phyloP scores from a whole-genome alignment of 2,113 vertebrate genomes.

The Dicrurus megarhynchus region DNA sequence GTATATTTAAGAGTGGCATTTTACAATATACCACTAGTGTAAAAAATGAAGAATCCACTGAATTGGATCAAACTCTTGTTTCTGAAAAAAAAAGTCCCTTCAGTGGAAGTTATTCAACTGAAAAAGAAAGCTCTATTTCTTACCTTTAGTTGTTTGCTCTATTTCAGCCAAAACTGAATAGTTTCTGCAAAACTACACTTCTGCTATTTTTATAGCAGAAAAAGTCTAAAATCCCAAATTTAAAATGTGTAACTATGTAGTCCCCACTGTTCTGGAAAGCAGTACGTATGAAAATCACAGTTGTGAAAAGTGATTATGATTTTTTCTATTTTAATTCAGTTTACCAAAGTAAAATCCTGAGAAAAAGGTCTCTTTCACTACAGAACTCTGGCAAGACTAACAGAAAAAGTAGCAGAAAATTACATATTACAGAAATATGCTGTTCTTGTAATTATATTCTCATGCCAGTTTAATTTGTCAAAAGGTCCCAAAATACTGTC shows the following conservation, averaged over 20 bases:
- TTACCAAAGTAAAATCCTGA: not conserved
- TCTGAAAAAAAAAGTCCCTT: not conserved
- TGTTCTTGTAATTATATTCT: not conserved
- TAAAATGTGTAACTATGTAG: not conserved
- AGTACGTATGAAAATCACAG: not conserved
- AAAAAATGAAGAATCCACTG: not conserved
- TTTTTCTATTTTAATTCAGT: not conserved
- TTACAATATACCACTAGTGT: not conserved
- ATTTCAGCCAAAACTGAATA: not conserved
- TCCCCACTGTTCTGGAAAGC: not conserved
- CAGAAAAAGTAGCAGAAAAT: not conserved
- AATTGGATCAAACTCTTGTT: not conserved
- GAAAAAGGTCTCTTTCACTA: not conserved
- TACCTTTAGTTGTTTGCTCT: not conserved
- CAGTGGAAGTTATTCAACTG: not conserved
- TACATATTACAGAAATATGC: not conserved
- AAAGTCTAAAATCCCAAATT: not conserved
- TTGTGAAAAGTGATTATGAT: not conserved
- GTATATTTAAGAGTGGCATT: not conserved
- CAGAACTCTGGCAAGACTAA: not conserved
- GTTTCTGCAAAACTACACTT: not conserved
- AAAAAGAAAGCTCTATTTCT: not conserved
- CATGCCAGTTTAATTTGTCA: not conserved
- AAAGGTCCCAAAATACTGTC: not conserved
- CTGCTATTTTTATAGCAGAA: not conserved